Evolutionary conservation across 2,888 invertebrate species (phyloP), one percentile per base, ranked within the genome.

Genomic region (Scaptodrosophila latifasciaeformis): DNA sequence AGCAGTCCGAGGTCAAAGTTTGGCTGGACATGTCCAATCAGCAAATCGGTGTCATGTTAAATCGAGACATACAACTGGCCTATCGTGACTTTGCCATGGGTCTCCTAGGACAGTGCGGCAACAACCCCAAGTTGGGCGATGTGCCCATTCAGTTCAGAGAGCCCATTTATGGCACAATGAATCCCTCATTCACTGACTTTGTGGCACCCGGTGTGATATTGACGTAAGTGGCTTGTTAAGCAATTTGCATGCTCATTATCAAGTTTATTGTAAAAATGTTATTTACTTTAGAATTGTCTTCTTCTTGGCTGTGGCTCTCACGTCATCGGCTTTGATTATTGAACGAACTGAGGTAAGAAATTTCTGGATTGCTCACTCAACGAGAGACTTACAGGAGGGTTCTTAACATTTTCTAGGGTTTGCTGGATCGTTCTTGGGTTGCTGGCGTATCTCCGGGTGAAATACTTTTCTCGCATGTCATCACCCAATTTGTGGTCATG

Each of bases 21-120:
- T 94, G 95, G 93, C 90, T 96, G 54, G 96, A 96, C 85, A 95
- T 96, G 93, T 95, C 96, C 70, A 97, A 96, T 90, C 96, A 97
- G 85, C 96, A 97, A 88, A 96, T 97, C 72, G 94, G 95, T 0
- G 90, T 96, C 74, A 94, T 96, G 89, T 88, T 97, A 43, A 94
- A 95, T 85, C 87, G 95, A 57, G 94, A 95, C 83, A 90, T 97
- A 57, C 92, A 96, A 84, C 90, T 93, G 82, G 92, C 95, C 0
- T 97, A 96, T 86, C 89, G 96, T 82, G 92, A 92, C 83, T 97
- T 97, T 82, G 93, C 96, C 6, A 89, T 90, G 88, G 89, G 91
- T 53, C 86, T 96, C 46, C 86, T 97, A 1, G 86, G 88, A 12
- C 89, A 90, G 5, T 94, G 95, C 82, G 89, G 91, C 1, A 90